Evolutionary conservation across 2,888 invertebrate species (phyloP).

Genomic region (Craniophora ligustri): DNA sequence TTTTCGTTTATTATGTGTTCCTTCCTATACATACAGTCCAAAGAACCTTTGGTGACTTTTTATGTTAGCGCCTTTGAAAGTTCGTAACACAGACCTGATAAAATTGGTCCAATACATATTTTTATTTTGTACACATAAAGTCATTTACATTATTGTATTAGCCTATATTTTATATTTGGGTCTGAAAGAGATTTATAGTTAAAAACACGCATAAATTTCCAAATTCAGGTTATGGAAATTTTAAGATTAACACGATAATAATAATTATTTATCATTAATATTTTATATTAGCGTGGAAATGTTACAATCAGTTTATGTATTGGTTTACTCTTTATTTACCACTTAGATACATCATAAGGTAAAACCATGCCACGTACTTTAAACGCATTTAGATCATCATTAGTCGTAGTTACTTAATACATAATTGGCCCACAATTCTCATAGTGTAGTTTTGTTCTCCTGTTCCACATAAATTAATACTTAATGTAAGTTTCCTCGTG

Average conservation of each 20-base stretch:
- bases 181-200: too few species aligned
- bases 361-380: slow-evolving; percentile 7
- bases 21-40: too few species aligned
- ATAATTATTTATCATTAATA: background rate
- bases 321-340: background rate
- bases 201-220: too few species aligned
- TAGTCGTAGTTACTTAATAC: slow-evolving; percentile 35
- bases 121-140: too few species aligned
- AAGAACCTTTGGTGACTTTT: too few species aligned
- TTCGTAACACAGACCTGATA: too few species aligned
- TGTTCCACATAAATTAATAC: slow-evolving; percentile 34
- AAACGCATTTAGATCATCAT: slow-evolving; percentile 22
- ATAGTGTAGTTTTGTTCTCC: slow-evolving; percentile 30
- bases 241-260: background rate
- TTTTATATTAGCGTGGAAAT: slow-evolving; percentile 6
- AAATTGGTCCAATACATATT: too few species aligned
- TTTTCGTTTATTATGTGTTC: too few species aligned
- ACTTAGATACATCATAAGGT: slow-evolving; percentile 1
- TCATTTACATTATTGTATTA: too few species aligned
- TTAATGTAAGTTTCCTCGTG: slow-evolving; percentile 34
- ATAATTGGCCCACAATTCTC: slow-evolving; percentile 31
- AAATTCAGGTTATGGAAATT: too few species aligned
- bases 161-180: too few species aligned
- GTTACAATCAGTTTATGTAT: background rate
- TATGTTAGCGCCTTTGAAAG: too few species aligned